Percentiles rank a stretch among this genome's conserved stretches.
Conservation (phyloP, 2,113 vertebrate species). For the Leptocoma aspasia region DNA sequence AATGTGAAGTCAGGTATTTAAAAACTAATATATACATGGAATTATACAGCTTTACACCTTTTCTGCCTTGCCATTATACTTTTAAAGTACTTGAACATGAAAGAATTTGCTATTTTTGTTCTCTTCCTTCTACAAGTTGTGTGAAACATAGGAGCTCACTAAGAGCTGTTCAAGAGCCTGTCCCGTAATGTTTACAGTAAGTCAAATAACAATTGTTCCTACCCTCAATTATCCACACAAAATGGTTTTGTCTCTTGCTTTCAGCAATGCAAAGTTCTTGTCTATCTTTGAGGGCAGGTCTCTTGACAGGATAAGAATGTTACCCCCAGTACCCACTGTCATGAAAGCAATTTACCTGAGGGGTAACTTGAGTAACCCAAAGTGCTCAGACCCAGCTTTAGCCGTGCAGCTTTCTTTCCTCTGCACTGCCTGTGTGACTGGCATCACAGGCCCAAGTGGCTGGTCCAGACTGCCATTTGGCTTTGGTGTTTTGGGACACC, state of each 20-base stretch:
- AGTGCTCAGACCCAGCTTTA: not conserved
- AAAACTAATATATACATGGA: not conserved
- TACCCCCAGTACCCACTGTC: fast-evolving
- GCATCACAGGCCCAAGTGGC: not conserved
- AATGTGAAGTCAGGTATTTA: not conserved
- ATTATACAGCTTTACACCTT: not conserved
- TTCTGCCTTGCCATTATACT: not conserved
- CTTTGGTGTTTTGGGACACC: not conserved
- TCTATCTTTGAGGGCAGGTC: not conserved
- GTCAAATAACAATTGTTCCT: not conserved
- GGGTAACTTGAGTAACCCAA: not conserved
- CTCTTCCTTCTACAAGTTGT: not conserved
- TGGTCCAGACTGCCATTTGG: not conserved
- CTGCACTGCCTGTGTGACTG: not conserved
- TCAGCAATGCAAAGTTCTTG: not conserved
- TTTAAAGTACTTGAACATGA: not conserved
- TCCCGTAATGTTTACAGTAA: not conserved
- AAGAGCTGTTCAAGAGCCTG: not conserved
- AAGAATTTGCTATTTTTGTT: not conserved
- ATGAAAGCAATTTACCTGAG: not conserved
- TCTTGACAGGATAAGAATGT: not conserved
- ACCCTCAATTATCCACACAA: not conserved
- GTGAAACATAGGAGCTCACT: not conserved
- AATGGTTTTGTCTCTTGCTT: not conserved
- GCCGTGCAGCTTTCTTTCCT: not conserved